Evolutionary conservation across 2,888 invertebrate genomes (phyloP), one percentile per base, ranked within the genome.

Genomic region (Aspidiotus destructor): DNA sequence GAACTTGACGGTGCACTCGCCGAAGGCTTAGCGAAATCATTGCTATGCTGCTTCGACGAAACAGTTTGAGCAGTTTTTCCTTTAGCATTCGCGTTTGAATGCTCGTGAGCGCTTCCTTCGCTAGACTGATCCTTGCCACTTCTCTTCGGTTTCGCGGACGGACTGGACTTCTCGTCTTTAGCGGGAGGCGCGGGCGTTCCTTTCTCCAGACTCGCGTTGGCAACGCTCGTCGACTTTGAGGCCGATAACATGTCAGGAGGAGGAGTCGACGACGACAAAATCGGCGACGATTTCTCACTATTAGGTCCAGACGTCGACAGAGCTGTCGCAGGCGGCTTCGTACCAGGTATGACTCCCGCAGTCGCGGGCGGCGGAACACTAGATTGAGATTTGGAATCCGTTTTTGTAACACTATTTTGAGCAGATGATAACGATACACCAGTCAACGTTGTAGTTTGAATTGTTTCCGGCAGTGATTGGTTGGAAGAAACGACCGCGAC

Each of bases 61-160:
- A 28, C 13, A 8, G 58, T 40, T 13, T 58, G 58, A 58, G 58
- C 28, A 58, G 17, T 28, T 58, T 58, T 58, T 10, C 28, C 28
- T 28, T 58, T 58, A 8, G 17, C 58, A 28, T 28, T 28, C 16
- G 58, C 17, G 11, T 13, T 13, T 10, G 58, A 13, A 10, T 58
- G 58, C 13, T 58, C 17, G 40, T 28, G 28, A 40, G 9, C 17
- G 28, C 28, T 40, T 13, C 52, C 52, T 67, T 67, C 28, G 40
- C 28, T 65, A 41, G 65, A 48, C 17, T n/a, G 48, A 52, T 65
- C 60, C 44, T 58, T 58, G 1, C 55, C 57, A 16, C 67, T 48
- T 16, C 52, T 67, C 13, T 65, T 65, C 48, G 67, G 44, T 67
- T 67, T 67, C 28, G 67, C 42, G 67, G 67, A 58, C 57, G 58